phyloP scores from a whole-genome alignment of 2,888 invertebrate species.

The Dione vanillae region DNA sequence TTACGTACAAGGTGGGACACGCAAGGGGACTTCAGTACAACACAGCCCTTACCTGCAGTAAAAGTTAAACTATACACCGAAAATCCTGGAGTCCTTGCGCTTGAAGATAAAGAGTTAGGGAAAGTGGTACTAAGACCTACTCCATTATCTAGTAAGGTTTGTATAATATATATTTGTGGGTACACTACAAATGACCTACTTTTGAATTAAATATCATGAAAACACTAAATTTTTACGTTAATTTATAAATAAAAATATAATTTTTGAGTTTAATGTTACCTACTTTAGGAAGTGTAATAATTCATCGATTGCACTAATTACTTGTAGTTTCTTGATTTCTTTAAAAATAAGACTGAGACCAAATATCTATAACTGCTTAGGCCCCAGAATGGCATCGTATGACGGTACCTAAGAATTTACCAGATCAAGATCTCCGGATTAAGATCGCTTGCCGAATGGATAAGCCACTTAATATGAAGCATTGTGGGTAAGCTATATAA shows the following conservation, averaged over 20 bases:
- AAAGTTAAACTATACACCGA: conserved; percentile 99
- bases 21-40: conserved; percentile 99
- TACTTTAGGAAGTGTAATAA: too few species aligned
- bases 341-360: neutral
- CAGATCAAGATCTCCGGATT: conserved; percentile 97
- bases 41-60: conserved; percentile 97
- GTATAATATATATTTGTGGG: conserved; percentile 22
- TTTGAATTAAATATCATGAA: too few species aligned
- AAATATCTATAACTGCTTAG: conserved; percentile 62
- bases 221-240: too few species aligned
- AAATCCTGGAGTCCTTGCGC: conserved; percentile 97
- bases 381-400: conserved; percentile 99
- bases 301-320: too few species aligned
- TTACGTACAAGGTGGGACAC: conserved; percentile 95
- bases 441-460: conserved; percentile 99
- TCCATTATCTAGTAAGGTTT: conserved; percentile 93
- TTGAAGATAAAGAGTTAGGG: conserved; percentile 99
- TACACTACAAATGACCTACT: too few species aligned
- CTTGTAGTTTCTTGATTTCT: neutral
- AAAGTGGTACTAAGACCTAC: conserved; percentile 95
- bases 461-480: conserved; percentile 99
- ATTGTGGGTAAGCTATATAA: conserved; percentile 90
- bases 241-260: too few species aligned
- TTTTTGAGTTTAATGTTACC: too few species aligned
- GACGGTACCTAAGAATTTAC: conserved; percentile 96